Conservation (phyloP, 2,797 vertebrate species). For the Syngnathus rostellatus region DNA sequence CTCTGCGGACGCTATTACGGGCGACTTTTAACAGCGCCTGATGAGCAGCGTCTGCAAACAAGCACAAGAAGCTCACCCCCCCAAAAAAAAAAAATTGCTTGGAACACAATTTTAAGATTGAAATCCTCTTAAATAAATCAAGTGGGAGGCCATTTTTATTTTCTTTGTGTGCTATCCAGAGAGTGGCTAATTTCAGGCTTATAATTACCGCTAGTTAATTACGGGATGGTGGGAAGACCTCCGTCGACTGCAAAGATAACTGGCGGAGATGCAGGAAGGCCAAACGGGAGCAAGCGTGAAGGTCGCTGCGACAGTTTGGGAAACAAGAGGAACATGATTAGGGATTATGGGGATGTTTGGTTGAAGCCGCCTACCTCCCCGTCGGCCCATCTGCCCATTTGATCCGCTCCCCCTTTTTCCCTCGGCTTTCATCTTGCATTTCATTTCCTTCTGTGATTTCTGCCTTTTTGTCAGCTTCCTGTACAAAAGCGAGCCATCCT, state of each 20-base stretch:
- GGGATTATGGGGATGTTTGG: constrained; percentile 53
- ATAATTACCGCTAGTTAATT: neutral
- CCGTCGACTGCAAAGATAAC: neutral
- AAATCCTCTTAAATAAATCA: constrained; percentile 38
- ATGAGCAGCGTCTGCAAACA: constrained; percentile 28
- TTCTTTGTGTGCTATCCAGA: neutral
- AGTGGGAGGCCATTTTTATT: constrained; percentile 11
- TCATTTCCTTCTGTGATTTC: constrained; percentile 13
- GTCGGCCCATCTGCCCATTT: constrained; percentile 36
- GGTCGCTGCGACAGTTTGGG: constrained; percentile 45
- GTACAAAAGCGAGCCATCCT: neutral
- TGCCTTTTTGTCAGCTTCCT: constrained; percentile 22
- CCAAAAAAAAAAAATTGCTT: constrained; percentile 40
- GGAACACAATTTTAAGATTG: constrained; percentile 33
- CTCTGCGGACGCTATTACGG: constrained; percentile 47
- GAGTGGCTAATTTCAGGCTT: neutral
- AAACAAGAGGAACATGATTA: constrained; percentile 54
- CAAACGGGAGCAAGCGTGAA: constrained; percentile 30
- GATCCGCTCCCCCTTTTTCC: constrained; percentile 19
- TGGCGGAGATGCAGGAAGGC: neutral
- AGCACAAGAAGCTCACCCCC: constrained; percentile 25
- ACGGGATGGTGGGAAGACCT: constrained; percentile 24
- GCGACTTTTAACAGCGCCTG: constrained; percentile 33
- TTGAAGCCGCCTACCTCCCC: constrained; percentile 26
- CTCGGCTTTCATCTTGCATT: constrained; percentile 5